These are phyloP conservation scores for Megaceryle torquata DNA, from an alignment of 2,113 vertebrate species.

Conservation along the genomic window DNA sequence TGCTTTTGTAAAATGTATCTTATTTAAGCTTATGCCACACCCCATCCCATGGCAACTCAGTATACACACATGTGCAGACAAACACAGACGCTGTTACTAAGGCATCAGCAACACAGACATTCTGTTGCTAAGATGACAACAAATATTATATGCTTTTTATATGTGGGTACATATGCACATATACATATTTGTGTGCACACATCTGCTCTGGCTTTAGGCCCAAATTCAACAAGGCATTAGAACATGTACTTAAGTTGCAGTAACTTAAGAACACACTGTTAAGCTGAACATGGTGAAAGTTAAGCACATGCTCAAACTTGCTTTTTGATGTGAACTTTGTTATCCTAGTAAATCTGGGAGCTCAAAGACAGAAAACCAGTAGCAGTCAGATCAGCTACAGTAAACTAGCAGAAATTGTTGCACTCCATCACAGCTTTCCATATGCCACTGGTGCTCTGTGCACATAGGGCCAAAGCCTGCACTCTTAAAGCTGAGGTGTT, in stretches of 20 bases:
- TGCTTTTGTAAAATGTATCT: neutral
- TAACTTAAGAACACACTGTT: neutral
- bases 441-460: rapidly evolving
- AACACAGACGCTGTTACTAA: neutral
- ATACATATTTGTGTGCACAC: neutral
- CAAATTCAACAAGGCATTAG: neutral
- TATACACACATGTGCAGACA: neutral
- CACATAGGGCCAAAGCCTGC: neutral
- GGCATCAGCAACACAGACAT: neutral
- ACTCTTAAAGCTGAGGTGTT: neutral
- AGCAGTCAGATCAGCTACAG: neutral
- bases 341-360: neutral
- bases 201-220: neutral
- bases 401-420: neutral
- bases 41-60: neutral
- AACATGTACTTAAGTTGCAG: neutral
- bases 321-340: neutral
- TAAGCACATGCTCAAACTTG: neutral
- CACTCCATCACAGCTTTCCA: neutral
- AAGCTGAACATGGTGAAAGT: neutral
- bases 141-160: neutral
- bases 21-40: neutral
- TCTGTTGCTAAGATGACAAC: neutral
- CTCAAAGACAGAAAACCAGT: neutral
- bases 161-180: neutral